Base-by-base conservation (phyloP, 2,113 vertebrate species). In the Felis chaus region DNA sequence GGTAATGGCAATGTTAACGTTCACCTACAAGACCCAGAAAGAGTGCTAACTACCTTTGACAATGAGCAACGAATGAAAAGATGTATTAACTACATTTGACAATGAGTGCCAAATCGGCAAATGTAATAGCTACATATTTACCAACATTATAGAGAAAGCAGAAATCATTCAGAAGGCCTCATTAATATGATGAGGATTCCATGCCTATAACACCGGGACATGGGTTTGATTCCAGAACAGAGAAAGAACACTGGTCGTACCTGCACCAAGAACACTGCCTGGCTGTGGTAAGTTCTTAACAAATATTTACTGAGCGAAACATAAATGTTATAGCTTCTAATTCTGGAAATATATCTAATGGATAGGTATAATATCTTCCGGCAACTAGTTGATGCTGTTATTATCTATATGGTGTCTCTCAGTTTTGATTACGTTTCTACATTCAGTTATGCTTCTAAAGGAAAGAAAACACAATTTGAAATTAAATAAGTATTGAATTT, bases 401-500 rank as follows among this genome's bases (percentile, higher is more conserved):
- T 92, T 94, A 78, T 80, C 85, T 94, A 48, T 55, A 78, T 39
- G 12, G 31, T 87, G 16, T 80, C 29, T 71, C 25, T 31, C 90
- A 78, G 79, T 74, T 93, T 95, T 73, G 36, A 69, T 55, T 79
- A 55, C 29, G 93, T 39, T 73, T 41, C 55, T 41, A 80, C 23
- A 68, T 74, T 92, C 89, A 73, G 57, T 69, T 95, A 73, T 9
- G 81, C 36, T 61, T 80, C 57, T 90, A 41, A 81, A 85, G 41
- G 31, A 95, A 93, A 89, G 92, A 71, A 87, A 84, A 90, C 33
- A 86, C 45, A 92, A 95, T 63, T 92, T 89, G 23, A 57, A 82
- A 87, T 81, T 69, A 96, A 97, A n/a, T 92, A 79, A 87, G 89
- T 79, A 88, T 5, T 83, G 19, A 68, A 36, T 66, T 91, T 96